A percentile compares a stretch with the other conserved stretches of the same genome.
These are phyloP conservation scores for Psophia crepitans DNA, from an alignment of 2,113 vertebrate species.

Conservation along the genomic window DNA sequence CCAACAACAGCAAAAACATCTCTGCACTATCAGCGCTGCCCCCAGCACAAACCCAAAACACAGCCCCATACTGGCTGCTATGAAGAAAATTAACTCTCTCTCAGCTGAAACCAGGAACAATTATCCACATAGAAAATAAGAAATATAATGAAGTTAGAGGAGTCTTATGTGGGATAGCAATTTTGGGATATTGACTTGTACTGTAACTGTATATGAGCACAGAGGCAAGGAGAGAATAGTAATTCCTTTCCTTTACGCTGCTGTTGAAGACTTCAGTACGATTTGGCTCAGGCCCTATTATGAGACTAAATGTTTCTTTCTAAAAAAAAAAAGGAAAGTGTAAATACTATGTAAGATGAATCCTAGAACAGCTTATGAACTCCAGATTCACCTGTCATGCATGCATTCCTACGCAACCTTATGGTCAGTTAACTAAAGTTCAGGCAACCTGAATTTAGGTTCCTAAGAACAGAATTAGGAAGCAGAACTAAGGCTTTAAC, in stretches of 20 bases:
- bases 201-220: neutral
- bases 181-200: neutral
- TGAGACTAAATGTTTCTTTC: neutral
- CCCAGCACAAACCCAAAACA: no score
- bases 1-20: no score
- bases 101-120: no score
- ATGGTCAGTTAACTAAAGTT: neutral
- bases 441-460: neutral
- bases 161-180: neutral
- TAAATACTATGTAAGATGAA: neutral
- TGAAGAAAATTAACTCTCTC: no score
- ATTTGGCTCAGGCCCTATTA: neutral
- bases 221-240: neutral
- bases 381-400: neutral
- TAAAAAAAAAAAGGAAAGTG: neutral
- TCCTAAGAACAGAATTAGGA: neutral
- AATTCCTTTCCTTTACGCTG: neutral
- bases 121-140: neutral
- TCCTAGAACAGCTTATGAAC: neutral
- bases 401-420: neutral
- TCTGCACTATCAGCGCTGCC: no score
- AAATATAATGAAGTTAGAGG: neutral
- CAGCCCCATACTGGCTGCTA: no score
- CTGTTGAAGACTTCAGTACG: neutral
- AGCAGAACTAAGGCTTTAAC: neutral